phyloP scores from a whole-genome alignment of 2,113 vertebrate genomes.

The Cathartes aura region DNA sequence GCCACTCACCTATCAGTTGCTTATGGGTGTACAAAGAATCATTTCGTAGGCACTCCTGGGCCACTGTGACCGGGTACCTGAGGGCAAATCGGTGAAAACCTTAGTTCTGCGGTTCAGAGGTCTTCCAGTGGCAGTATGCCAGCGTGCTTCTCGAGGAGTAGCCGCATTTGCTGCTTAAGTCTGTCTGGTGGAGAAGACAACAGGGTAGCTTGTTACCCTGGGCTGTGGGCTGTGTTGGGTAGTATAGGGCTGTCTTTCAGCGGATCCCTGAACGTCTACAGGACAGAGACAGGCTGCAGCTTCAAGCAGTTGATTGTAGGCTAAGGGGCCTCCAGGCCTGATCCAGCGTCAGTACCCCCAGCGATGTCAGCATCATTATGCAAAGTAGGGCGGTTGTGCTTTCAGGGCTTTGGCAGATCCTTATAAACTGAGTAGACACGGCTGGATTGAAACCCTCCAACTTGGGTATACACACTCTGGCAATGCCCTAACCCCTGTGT shows the following conservation, averaged over 20 bases:
- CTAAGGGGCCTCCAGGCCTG: background rate
- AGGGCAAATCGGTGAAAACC: background rate
- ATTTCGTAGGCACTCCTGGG: background rate
- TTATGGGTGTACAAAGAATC: background rate
- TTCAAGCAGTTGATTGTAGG: background rate
- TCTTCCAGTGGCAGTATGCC: background rate
- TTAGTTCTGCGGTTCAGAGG: background rate
- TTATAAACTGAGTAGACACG: background rate
- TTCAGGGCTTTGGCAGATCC: background rate
- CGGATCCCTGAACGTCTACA: background rate
- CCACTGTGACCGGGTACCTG: background rate
- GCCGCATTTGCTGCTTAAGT: background rate
- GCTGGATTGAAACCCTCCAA: background rate
- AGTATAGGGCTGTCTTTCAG: background rate
- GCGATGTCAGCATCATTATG: background rate
- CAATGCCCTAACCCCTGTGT: rapidly evolving
- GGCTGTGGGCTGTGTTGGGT: background rate
- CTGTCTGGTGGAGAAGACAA: background rate
- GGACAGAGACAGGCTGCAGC: background rate
- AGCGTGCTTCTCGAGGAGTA: background rate
- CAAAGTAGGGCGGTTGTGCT: background rate
- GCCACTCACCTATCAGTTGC: background rate
- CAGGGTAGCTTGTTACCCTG: background rate
- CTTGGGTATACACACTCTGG: too few relatives aligned
- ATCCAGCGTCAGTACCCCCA: background rate